Evolutionary conservation across 23 tunicate species (phyloP).

Genomic region (Trididemnum miniatum): DNA sequence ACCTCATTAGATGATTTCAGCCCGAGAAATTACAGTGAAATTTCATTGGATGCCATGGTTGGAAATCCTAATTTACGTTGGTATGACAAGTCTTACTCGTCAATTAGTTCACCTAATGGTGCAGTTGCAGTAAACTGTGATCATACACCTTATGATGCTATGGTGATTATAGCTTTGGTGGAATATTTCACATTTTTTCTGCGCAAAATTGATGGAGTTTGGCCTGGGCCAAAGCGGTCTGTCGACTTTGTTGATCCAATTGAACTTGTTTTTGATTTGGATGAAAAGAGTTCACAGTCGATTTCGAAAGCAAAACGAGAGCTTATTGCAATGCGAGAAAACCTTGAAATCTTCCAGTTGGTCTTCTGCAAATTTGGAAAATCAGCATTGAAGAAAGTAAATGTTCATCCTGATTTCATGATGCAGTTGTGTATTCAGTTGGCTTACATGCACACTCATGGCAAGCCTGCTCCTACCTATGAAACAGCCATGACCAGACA

Average conservation of each 20-base stretch:
- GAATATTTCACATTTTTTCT: slow-evolving; percentile 34
- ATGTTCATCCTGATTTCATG: slow-evolving; percentile 77
- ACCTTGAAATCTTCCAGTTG: slow-evolving; percentile 49
- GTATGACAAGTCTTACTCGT: slow-evolving; percentile 88
- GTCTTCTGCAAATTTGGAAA: slow-evolving; percentile 71
- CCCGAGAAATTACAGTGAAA: slow-evolving; percentile 59
- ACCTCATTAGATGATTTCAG: slow-evolving; percentile 53
- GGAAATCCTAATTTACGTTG: slow-evolving; percentile 58
- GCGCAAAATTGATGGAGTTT: slow-evolving; percentile 29
- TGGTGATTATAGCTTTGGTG: slow-evolving; percentile 78
- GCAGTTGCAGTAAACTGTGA: slow-evolving; percentile 51
- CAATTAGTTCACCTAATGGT: slow-evolving; percentile 50
- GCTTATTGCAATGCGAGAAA: slow-evolving; percentile 3
- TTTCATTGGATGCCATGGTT: slow-evolving; percentile 34
- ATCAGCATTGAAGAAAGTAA: slow-evolving; percentile 37
- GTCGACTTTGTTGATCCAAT: slow-evolving; percentile 25
- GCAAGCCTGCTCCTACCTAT: slow-evolving; percentile 91
- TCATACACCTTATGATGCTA: slow-evolving; percentile 90
- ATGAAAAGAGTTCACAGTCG: slow-evolving; percentile 25
- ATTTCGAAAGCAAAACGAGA: slow-evolving; percentile 44
- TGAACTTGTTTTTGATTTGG: slow-evolving; percentile 56
- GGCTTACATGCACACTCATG: slow-evolving; percentile 79
- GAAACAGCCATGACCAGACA: slow-evolving; percentile 93
- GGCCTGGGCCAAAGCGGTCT: slow-evolving; percentile 33
- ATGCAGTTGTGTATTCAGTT: slow-evolving; percentile 78